phyloP scores from a whole-genome alignment of 2,888 invertebrate genomes.

The Papilio protenor region DNA sequence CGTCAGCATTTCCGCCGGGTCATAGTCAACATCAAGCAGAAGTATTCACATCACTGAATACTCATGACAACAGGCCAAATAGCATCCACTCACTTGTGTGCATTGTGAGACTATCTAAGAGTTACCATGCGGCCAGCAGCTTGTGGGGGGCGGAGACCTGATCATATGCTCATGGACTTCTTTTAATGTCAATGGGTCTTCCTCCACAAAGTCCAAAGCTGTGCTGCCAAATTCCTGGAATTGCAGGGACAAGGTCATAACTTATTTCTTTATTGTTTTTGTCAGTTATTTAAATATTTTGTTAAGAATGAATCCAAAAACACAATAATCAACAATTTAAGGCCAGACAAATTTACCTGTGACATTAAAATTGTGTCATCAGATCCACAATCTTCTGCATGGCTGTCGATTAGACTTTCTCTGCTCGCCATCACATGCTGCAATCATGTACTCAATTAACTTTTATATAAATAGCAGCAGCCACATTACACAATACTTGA shows the following conservation, averaged over 20 bases:
- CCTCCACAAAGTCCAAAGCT: constrained; percentile 82
- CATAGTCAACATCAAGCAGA: not conserved
- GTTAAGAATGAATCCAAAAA: not conserved
- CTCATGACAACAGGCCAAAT: not conserved
- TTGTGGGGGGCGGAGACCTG: constrained; percentile 91
- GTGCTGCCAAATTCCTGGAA: constrained; percentile 81
- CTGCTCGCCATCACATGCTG: constrained; percentile 91
- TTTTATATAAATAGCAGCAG: not conserved
- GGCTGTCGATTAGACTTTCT: constrained; percentile 90
- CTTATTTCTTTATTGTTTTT: not conserved
- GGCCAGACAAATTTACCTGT: constrained; percentile 80
- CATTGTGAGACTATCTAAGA: not conserved
- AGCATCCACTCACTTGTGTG: not conserved
- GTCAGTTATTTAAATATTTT: not conserved
- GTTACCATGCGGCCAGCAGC: constrained; percentile 87
- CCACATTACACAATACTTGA: constrained; percentile 34
- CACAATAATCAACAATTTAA: not conserved
- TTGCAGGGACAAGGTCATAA: not conserved
- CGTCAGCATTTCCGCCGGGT: no score
- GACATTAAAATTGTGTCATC: constrained; percentile 91
- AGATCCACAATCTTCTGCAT: constrained; percentile 88
- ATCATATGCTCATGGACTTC: constrained; percentile 94
- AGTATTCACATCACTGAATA: not conserved
- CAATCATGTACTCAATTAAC: constrained; percentile 49
- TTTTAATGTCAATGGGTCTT: constrained; percentile 89